These are phyloP conservation scores for Crenuchus spilurus DNA, from an alignment of 2,797 vertebrate genomes.

Conservation along the genomic window DNA sequence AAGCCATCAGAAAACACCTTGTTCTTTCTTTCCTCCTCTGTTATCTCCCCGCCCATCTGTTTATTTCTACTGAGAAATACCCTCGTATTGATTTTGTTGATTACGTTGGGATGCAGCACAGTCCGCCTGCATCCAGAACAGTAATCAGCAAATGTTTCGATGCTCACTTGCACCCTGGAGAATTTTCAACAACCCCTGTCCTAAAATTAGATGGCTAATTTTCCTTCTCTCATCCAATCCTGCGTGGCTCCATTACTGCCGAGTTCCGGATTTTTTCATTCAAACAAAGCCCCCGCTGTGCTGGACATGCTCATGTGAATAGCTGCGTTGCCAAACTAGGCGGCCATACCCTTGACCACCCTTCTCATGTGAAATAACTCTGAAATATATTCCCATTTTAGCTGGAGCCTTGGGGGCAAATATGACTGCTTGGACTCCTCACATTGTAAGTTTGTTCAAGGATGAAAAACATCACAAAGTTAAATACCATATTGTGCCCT, in stretches of 20 bases:
- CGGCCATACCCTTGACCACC: neutral
- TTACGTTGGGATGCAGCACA: constrained; percentile 22
- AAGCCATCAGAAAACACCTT: constrained; percentile 17
- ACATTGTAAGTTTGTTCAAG: neutral
- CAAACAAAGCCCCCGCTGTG: constrained; percentile 14
- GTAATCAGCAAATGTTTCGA: constrained; percentile 24
- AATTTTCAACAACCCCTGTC: constrained; percentile 31
- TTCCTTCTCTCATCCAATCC: neutral
- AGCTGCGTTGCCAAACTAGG: neutral
- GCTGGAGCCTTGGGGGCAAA: neutral
- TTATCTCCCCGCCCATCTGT: constrained; percentile 19
- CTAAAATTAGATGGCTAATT: constrained; percentile 31
- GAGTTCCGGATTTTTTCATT: constrained; percentile 3
- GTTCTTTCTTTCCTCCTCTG: constrained; percentile 16
- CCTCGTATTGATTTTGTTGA: constrained; percentile 26
- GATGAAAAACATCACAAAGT: neutral
- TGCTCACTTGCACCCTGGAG: constrained; percentile 20
- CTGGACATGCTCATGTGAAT: neutral
- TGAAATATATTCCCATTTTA: neutral
- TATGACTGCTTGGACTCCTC: neutral
- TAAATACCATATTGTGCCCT: neutral
- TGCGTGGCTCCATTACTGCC: neutral
- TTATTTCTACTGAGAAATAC: constrained; percentile 11
- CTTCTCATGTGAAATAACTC: neutral
- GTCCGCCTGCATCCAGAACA: constrained; percentile 18